These are phyloP conservation scores for Stegophylla sp. DNA, from an alignment of 2,888 invertebrate genomes.

Conservation along the genomic window DNA sequence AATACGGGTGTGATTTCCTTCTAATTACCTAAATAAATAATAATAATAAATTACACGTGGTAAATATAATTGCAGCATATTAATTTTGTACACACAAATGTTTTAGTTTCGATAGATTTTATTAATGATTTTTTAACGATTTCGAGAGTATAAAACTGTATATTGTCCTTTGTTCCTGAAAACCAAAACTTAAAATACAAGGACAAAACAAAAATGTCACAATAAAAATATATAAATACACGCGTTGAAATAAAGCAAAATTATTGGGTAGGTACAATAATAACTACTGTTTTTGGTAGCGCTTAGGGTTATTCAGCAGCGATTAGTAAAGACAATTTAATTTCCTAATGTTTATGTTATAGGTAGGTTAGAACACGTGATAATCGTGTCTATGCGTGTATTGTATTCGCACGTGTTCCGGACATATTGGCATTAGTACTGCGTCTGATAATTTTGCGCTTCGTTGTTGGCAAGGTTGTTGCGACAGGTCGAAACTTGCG, in stretches of 20 bases:
- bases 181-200: background rate
- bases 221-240: background rate
- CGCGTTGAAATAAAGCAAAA: background rate
- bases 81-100: background rate
- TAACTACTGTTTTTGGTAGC: constrained; percentile 10
- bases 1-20: no score
- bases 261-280: constrained; percentile 5
- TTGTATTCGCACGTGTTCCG: constrained; percentile 43
- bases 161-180: constrained; percentile 4
- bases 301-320: background rate
- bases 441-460: constrained; percentile 38
- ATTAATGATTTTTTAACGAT: constrained; percentile 20
- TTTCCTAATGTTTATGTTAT: constrained; percentile 13
- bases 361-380: background rate
- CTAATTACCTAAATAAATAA: no score
- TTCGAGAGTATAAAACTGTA: background rate
- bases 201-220: background rate
- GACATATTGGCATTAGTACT: constrained; percentile 33
- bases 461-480: constrained; percentile 47
- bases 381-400: background rate
- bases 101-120: background rate
- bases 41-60: no score
- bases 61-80: no score
- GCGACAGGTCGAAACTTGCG: constrained; percentile 15
- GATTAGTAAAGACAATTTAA: background rate